Evolutionary conservation across 1,140 invertebrate species (phyloP).

Genomic region (Sminthurides bifidus): DNA sequence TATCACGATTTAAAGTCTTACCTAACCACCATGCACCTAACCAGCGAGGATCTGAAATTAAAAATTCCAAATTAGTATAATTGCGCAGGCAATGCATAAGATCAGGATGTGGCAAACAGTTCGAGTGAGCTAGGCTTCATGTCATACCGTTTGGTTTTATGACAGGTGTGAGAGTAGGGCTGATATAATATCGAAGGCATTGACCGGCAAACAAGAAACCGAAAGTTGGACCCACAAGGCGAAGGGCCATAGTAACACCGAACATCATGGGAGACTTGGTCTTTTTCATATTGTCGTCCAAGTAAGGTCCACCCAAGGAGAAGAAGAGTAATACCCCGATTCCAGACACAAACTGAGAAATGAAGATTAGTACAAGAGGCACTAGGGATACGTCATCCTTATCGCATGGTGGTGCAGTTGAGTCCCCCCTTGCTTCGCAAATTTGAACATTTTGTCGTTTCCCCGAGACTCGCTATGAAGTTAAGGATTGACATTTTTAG

Average conservation of each 20-base stretch:
- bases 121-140: neutral
- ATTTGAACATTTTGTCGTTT: constrained; percentile 11
- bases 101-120: neutral
- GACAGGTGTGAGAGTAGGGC: constrained; percentile 52
- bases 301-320: constrained; percentile 42
- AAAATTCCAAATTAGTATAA: neutral
- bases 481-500: too few species aligned
- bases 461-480: too few species aligned
- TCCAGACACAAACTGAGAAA: constrained; percentile 56
- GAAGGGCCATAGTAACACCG: constrained; percentile 36
- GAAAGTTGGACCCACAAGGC: constrained; percentile 46
- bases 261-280: constrained; percentile 52
- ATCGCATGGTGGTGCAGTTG: too few species aligned
- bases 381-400: constrained; percentile 22
- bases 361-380: constrained; percentile 50
- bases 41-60: constrained; percentile 59
- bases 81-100: too few species aligned
- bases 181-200: constrained; percentile 56
- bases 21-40: constrained; percentile 66
- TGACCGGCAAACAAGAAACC: constrained; percentile 59
- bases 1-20: too few species aligned
- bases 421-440: neutral
- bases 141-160: constrained; percentile 36
- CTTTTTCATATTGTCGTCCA: constrained; percentile 59
- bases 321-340: constrained; percentile 59